Evolutionary conservation across 2,113 vertebrate genomes (phyloP).

Genomic region (Melanerpes aurifrons): DNA sequence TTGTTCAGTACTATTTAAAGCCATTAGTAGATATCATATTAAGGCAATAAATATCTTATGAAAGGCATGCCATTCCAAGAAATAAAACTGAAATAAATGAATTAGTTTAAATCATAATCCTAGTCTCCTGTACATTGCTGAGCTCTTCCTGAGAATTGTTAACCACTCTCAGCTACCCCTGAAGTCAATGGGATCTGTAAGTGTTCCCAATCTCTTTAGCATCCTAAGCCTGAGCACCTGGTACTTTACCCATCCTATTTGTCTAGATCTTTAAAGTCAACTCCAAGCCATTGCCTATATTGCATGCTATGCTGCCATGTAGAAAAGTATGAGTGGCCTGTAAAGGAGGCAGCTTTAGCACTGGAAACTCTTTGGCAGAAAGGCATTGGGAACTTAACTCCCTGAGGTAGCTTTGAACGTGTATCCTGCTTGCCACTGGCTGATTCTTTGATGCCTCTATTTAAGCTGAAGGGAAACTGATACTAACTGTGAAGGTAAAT

Average conservation of each 20-base stretch:
- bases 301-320: background rate
- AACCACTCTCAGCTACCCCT: background rate
- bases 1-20: background rate
- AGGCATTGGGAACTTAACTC: background rate
- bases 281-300: background rate
- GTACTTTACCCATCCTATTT: accelerated
- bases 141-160: background rate
- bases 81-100: background rate
- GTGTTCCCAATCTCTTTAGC: background rate
- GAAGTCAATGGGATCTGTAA: background rate
- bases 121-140: background rate
- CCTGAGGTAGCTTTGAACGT: background rate
- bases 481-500: background rate
- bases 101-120: background rate
- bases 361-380: background rate
- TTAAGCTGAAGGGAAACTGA: background rate
- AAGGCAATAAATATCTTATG: background rate
- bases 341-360: background rate
- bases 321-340: background rate
- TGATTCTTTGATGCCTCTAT: background rate
- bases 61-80: background rate
- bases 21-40: background rate
- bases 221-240: background rate
- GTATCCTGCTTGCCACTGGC: background rate
- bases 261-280: background rate